Percentiles rank a stretch among this genome's conserved stretches.
Conservation (phyloP, 1,140 invertebrate species). For the Phymastichus coffea region DNA sequence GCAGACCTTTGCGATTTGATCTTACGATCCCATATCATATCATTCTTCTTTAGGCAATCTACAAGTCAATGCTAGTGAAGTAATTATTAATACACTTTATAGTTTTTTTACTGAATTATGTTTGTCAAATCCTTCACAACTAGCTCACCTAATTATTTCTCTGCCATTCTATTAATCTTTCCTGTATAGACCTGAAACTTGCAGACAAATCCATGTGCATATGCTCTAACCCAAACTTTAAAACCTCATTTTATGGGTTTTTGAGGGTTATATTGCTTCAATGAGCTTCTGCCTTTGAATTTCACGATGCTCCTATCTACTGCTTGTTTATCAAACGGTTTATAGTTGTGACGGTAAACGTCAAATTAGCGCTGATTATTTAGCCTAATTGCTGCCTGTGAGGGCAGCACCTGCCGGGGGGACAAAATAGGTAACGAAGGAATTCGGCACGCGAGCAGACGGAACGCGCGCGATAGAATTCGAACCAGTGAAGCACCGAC, state of each 20-base stretch:
- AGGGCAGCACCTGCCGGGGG: too few relatives aligned
- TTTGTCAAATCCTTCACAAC: slow-evolving; percentile 40
- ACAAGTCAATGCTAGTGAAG: slow-evolving; percentile 39
- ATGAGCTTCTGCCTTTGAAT: slow-evolving; percentile 42
- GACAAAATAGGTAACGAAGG: too few relatives aligned
- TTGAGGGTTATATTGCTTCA: slow-evolving; percentile 52
- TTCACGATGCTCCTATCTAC: slow-evolving; percentile 46
- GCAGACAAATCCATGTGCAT: slow-evolving; percentile 45
- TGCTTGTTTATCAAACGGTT: too few relatives aligned
- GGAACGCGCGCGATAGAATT: too few relatives aligned
- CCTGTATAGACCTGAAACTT: slow-evolving; percentile 53
- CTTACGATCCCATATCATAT: too few relatives aligned
- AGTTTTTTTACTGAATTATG: slow-evolving; percentile 34
- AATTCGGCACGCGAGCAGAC: too few relatives aligned
- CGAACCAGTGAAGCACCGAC: too few relatives aligned
- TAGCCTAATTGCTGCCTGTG: too few relatives aligned
- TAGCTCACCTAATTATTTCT: slow-evolving; percentile 31
- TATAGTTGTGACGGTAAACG: too few relatives aligned
- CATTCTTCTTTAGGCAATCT: slow-evolving; percentile 40
- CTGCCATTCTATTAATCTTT: slow-evolving; percentile 36
- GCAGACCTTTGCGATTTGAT: too few relatives aligned
- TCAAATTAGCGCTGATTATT: too few relatives aligned
- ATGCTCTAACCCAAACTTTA: slow-evolving; percentile 30
- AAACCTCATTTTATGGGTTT: slow-evolving; percentile 53
- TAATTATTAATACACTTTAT: slow-evolving; percentile 43